These are phyloP conservation scores for Aphelenchoides fujianensis DNA, from an alignment of 1,140 invertebrate genomes.

Conservation along the genomic window DNA sequence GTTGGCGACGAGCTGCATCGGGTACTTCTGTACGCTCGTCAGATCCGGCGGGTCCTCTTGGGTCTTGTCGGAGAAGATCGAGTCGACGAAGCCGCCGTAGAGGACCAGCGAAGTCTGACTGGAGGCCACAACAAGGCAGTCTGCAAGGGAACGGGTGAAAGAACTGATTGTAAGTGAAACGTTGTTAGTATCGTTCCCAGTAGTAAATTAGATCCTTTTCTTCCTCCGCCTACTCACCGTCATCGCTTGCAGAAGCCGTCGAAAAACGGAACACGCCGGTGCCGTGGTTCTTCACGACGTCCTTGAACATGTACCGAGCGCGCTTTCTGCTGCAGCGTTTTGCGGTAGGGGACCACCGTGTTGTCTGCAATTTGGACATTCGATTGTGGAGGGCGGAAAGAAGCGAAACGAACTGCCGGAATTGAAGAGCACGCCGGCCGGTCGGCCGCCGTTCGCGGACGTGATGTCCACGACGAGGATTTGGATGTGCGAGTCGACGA, in stretches of 20 bases:
- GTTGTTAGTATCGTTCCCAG: too few relatives aligned
- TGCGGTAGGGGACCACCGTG: too few relatives aligned
- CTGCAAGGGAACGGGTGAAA: too few relatives aligned
- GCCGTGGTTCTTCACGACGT: background rate
- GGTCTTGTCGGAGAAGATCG: background rate
- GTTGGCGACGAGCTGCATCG: background rate
- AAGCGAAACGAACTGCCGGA: background rate
- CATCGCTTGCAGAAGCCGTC: too few relatives aligned
- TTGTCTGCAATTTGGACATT: too few relatives aligned
- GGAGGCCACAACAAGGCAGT: background rate
- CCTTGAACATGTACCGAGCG: too few relatives aligned
- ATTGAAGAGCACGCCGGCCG: conserved; percentile 12
- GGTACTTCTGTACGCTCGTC: background rate
- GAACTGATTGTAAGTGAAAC: too few relatives aligned
- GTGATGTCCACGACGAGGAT: background rate
- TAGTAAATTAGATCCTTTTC: too few relatives aligned
- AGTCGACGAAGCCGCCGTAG: conserved; percentile 12
- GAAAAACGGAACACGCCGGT: too few relatives aligned
- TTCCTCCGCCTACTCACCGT: too few relatives aligned
- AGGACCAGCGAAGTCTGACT: background rate
- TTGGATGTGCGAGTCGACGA: conserved; percentile 13
- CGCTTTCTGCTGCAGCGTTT: too few relatives aligned
- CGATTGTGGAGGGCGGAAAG: too few relatives aligned
- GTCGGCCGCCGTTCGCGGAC: background rate
- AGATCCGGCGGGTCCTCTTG: background rate